These are phyloP conservation scores for Garra rufa DNA, from an alignment of 2,113 vertebrate genomes.

Conservation along the genomic window DNA sequence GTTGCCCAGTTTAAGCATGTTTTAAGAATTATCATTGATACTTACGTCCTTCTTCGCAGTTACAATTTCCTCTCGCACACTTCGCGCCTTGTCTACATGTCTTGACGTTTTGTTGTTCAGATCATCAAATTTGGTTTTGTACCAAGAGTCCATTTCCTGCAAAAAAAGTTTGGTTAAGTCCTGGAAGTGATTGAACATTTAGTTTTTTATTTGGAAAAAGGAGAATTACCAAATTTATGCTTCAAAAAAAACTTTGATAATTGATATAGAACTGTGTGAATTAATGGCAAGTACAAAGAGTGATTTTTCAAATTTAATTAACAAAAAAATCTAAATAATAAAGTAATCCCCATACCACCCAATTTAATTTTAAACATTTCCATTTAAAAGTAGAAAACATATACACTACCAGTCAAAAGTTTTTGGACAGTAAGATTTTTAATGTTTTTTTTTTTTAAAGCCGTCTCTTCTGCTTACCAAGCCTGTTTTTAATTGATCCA, in stretches of 20 bases:
- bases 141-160: constrained; percentile 82
- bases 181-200: background rate
- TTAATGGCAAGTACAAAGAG: too few species aligned
- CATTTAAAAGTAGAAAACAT: background rate
- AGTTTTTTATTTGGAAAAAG: background rate
- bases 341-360: background rate
- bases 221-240: too few species aligned
- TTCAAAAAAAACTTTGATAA: too few species aligned
- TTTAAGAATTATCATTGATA: constrained; percentile 40
- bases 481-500: too few species aligned
- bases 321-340: background rate
- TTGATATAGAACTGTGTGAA: too few species aligned
- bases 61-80: constrained; percentile 70
- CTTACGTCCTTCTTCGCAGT: constrained; percentile 82
- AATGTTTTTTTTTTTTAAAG: too few species aligned
- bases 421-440: too few species aligned
- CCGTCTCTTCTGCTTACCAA: too few species aligned
- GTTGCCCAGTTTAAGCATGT: background rate
- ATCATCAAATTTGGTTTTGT: constrained; percentile 83
- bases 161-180: background rate
- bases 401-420: too few species aligned
- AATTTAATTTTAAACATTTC: background rate
- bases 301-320: background rate
- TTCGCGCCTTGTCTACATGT: constrained; percentile 76
- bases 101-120: constrained; percentile 78